These are phyloP conservation scores for Lipotes vexillifer DNA, from an alignment of 2,113 vertebrate genomes.

Conservation along the genomic window DNA sequence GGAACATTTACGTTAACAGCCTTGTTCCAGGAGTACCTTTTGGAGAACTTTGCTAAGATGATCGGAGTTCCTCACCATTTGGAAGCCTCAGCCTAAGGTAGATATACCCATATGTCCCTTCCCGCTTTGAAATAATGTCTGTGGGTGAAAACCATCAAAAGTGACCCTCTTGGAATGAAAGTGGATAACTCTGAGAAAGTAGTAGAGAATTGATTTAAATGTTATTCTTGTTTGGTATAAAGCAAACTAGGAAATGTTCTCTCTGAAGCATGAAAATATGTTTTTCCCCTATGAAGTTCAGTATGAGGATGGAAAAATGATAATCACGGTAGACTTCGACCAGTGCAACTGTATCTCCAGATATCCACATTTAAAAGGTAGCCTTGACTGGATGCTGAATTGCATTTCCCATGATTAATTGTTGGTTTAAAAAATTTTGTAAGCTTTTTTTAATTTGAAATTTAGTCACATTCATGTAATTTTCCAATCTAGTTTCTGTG, in stretches of 20 bases:
- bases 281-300: slow-evolving; percentile 59
- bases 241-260: slow-evolving; percentile 53
- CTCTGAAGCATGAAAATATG: slow-evolving; percentile 64
- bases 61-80: background rate
- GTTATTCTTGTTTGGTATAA: slow-evolving; percentile 53
- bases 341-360: slow-evolving; percentile 72
- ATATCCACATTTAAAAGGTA: slow-evolving; percentile 73
- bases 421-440: slow-evolving; percentile 70
- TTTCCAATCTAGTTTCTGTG: slow-evolving; percentile 77
- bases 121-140: background rate
- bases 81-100: background rate
- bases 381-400: slow-evolving; percentile 75
- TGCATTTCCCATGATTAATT: slow-evolving; percentile 76
- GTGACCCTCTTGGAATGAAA: background rate
- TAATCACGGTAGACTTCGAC: slow-evolving; percentile 56
- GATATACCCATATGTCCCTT: background rate
- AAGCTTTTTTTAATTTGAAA: slow-evolving; percentile 79
- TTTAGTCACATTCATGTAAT: slow-evolving; percentile 75
- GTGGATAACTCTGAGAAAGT: slow-evolving; percentile 17
- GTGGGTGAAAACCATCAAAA: background rate
- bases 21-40: background rate
- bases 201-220: slow-evolving; percentile 57
- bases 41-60: background rate
- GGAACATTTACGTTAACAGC: background rate
- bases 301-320: slow-evolving; percentile 48